Percentiles rank a stretch among this genome's conserved stretches.
Evolutionary conservation across 2,113 vertebrate species (phyloP).

Genomic region (Etheostoma cragini): DNA sequence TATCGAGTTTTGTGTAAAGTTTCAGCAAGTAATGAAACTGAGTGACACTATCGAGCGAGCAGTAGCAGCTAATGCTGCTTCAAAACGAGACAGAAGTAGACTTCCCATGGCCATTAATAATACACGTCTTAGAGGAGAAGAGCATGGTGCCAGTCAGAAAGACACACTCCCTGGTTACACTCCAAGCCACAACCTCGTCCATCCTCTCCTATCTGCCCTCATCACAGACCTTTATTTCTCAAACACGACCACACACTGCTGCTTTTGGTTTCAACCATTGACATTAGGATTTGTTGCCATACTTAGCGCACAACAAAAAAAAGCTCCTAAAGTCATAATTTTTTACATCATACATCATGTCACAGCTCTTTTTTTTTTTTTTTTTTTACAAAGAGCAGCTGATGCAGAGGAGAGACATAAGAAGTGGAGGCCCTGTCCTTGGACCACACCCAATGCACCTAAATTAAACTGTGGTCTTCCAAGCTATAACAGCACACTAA

Average conservation of each 20-base stretch:
- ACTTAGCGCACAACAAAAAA: not conserved
- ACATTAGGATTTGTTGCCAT: conserved; percentile 7
- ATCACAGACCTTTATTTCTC: not conserved
- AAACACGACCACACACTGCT: conserved; percentile 23
- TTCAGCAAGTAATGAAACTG: not conserved
- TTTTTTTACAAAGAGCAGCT: conserved; percentile 1
- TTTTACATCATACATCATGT: not conserved
- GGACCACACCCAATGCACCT: conserved; percentile 71
- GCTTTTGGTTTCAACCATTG: not conserved
- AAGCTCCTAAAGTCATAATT: not conserved
- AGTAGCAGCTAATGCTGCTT: not conserved
- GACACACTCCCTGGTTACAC: not conserved
- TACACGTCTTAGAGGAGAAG: not conserved
- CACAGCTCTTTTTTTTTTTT: not conserved
- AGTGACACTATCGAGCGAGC: not conserved
- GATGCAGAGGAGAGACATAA: conserved; percentile 8
- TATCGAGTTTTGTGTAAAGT: not conserved
- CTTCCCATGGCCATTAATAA: conserved; percentile 25
- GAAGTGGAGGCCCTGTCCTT: conserved; percentile 43
- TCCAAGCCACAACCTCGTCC: not conserved
- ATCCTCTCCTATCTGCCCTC: not conserved
- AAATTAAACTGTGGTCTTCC: conserved; percentile 60
- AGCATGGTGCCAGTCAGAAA: not conserved
- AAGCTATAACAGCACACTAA: conserved; percentile 64
- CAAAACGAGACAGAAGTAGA: conserved; percentile 7